Conservation (phyloP, 92 coral and sea anemone species). For the Palythoa heliodiscus region DNA sequence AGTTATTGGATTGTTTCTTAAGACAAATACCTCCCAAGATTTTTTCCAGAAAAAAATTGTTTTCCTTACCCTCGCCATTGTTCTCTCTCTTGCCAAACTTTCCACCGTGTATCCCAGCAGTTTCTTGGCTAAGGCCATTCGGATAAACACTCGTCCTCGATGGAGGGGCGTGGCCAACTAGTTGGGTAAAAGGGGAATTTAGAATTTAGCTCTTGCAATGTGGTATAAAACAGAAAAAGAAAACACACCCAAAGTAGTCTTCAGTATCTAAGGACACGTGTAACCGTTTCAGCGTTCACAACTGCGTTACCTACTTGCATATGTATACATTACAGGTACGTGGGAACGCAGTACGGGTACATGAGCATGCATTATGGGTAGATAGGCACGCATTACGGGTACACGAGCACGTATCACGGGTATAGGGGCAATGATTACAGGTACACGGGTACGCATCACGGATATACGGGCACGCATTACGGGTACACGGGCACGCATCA, state of each 20-base stretch:
- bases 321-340: not conserved
- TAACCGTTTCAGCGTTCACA: not conserved
- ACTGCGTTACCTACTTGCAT: not conserved
- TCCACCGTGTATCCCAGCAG: constrained; percentile 73
- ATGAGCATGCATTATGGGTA: no score
- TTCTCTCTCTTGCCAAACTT: constrained; percentile 55
- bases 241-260: no score
- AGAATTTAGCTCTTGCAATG: not conserved
- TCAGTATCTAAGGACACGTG: not conserved
- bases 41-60: not conserved
- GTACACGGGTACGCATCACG: not conserved
- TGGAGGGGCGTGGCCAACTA: constrained; percentile 71
- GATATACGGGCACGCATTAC: no score
- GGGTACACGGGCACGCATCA: no score
- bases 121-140: constrained; percentile 79
- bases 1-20: not conserved
- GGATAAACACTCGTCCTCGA: constrained; percentile 83
- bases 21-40: not conserved
- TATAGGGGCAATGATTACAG: not conserved
- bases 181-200: not conserved
- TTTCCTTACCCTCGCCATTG: constrained; percentile 62
- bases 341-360: not conserved
- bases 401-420: no score
- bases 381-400: no score
- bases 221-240: not conserved